These are phyloP conservation scores for Laticauda laticaudata DNA, from an alignment of 2,113 vertebrate genomes.

Conservation along the genomic window DNA sequence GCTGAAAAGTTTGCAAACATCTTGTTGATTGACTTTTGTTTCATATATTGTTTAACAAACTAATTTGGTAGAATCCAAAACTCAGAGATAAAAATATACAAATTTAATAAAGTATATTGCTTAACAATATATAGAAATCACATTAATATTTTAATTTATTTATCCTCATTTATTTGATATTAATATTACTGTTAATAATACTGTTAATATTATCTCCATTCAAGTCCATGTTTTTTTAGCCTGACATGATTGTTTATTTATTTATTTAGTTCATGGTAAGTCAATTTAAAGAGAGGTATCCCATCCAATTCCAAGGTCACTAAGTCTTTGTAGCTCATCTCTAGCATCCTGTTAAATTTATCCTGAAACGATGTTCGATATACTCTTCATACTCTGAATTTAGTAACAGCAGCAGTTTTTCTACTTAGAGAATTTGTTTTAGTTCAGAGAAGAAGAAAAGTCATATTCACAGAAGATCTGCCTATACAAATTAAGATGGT, in stretches of 20 bases:
- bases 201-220: background rate
- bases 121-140: conserved; percentile 37
- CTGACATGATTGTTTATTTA: conserved; percentile 4
- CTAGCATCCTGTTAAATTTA: background rate
- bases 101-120: conserved; percentile 18
- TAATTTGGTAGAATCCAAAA: conserved; percentile 40
- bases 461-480: background rate
- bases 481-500: background rate
- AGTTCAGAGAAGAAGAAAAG: background rate
- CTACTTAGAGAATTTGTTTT: background rate
- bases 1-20: conserved; percentile 34
- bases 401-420: background rate
- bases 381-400: background rate
- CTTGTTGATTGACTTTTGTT: conserved; percentile 13
- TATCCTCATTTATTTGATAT: background rate
- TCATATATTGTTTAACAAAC: conserved; percentile 41
- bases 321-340: background rate
- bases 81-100: conserved; percentile 30
- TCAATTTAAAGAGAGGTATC: conserved; percentile 17
- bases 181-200: too few relatives aligned
- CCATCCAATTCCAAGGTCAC: conserved; percentile 11
- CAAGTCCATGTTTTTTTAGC: background rate
- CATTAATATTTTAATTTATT: conserved; percentile 7
- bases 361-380: background rate
- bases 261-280: background rate